These are phyloP conservation scores for Puffinus mauretanicus DNA, from an alignment of 2,113 vertebrate species.

Conservation along the genomic window DNA sequence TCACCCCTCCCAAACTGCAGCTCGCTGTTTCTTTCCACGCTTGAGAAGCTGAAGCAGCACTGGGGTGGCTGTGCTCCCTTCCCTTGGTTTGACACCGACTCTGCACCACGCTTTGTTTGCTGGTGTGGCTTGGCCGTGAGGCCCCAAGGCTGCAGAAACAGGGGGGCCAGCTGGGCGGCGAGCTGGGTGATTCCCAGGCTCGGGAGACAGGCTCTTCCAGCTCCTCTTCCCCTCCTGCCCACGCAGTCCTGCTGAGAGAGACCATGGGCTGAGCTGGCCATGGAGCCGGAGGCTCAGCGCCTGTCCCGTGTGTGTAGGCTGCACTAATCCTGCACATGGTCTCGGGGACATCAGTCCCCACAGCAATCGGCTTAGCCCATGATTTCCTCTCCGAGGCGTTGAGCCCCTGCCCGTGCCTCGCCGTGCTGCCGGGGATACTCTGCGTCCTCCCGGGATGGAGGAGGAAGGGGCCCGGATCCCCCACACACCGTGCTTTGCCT, in stretches of 20 bases:
- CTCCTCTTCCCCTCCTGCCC: background rate
- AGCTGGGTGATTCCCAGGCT: background rate
- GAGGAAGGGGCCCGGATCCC: background rate
- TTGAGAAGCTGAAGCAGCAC: background rate
- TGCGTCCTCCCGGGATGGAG: fast-evolving
- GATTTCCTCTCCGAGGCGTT: background rate
- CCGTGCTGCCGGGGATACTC: background rate
- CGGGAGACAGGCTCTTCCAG: background rate
- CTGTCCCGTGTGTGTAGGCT: background rate
- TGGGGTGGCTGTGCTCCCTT: background rate
- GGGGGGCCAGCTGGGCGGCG: background rate
- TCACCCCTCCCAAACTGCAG: no score
- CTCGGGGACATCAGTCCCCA: background rate
- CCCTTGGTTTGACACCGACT: fast-evolving
- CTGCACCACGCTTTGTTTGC: background rate
- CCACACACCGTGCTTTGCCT: fast-evolving
- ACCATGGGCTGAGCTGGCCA: background rate
- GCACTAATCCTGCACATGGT: background rate
- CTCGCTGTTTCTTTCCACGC: fast-evolving
- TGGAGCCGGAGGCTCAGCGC: background rate
- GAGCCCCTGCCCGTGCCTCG: background rate
- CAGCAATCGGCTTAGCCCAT: fast-evolving
- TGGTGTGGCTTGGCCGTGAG: background rate
- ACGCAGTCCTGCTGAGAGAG: fast-evolving
- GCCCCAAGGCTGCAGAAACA: background rate